Evolutionary conservation across 2,113 vertebrate species (phyloP).

Genomic region (Oxyruncus cristatus): DNA sequence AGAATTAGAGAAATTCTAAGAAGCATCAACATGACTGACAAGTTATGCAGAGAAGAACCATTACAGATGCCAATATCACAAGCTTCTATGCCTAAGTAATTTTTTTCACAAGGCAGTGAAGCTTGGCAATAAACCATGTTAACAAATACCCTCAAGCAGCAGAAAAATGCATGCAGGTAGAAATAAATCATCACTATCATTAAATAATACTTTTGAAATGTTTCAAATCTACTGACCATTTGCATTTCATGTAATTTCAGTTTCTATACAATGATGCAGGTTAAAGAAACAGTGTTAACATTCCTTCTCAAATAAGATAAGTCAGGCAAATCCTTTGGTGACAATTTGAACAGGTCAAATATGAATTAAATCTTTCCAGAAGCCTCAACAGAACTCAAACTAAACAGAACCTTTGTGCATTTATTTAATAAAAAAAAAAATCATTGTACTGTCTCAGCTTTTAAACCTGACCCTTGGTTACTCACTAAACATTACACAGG

Average conservation of each 20-base stretch:
- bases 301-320: background rate
- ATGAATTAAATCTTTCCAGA: background rate
- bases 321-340: background rate
- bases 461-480: background rate
- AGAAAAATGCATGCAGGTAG: background rate
- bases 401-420: background rate
- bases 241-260: background rate
- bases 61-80: background rate
- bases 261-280: background rate
- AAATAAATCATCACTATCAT: background rate
- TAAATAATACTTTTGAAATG: background rate
- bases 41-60: background rate
- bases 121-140: background rate
- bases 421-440: background rate
- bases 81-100: background rate
- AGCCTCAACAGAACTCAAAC: background rate
- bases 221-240: background rate
- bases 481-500: background rate
- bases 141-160: background rate
- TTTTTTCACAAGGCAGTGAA: background rate
- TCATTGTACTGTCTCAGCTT: background rate
- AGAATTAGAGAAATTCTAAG: background rate
- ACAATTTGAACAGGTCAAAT: background rate
- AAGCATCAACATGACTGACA: background rate
- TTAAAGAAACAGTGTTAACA: background rate